Conservation (phyloP, 2,888 invertebrate species). For the Nipponacmea schrenckii region DNA sequence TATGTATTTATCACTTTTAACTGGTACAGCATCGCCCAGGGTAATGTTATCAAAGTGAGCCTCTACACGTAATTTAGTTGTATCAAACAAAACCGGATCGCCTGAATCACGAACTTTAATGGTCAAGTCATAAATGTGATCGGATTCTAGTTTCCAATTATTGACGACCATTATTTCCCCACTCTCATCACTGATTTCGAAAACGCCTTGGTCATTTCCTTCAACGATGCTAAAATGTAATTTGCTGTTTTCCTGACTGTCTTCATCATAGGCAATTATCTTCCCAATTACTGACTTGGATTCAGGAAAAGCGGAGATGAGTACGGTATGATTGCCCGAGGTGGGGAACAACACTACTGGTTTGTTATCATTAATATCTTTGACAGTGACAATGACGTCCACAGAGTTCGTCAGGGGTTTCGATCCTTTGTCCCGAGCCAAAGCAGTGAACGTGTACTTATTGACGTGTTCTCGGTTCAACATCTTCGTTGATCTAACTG, state of each 20-base stretch:
- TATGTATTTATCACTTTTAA: conserved; percentile 24
- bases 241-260: conserved; percentile 9
- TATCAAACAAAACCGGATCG: conserved; percentile 22
- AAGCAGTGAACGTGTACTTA: conserved; percentile 19
- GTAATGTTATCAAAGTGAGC: conserved; percentile 31
- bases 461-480: conserved; percentile 11
- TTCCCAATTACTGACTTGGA: conserved; percentile 13
- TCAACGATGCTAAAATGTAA: conserved; percentile 9
- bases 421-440: conserved; percentile 18
- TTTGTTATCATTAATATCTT: conserved; percentile 19
- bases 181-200: conserved; percentile 9
- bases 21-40: neutral
- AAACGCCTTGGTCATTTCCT: conserved; percentile 11
- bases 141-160: conserved; percentile 20
- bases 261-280: conserved; percentile 19
- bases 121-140: conserved; percentile 25
- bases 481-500: conserved; percentile 10
- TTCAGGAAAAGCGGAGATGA: conserved; percentile 12
- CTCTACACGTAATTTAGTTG: conserved; percentile 29
- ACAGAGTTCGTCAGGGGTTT: conserved; percentile 17
- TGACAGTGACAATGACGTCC: conserved; percentile 12
- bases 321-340: conserved; percentile 12
- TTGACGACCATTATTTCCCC: conserved; percentile 12
- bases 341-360: conserved; percentile 17
- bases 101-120: conserved; percentile 30